Percentiles rank a stretch among this genome's conserved stretches.
Evolutionary conservation across 2,888 invertebrate genomes (phyloP).

Genomic region (Athrips mouffetella): DNA sequence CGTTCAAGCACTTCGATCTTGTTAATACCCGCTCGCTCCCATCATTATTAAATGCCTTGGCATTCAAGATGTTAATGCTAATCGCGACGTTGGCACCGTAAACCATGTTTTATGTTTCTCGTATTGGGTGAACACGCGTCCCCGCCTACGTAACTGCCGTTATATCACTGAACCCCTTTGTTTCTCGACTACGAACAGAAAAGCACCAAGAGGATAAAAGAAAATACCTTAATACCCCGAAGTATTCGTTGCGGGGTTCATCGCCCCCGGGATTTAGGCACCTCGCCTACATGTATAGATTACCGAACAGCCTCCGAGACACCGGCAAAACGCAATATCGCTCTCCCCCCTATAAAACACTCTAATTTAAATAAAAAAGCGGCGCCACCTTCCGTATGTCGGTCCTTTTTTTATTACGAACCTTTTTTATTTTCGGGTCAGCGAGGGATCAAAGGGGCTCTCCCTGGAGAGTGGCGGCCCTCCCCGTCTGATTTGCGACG

Average conservation of each 20-base stretch:
- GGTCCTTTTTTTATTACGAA: constrained; percentile 76
- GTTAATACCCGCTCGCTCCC: constrained; percentile 39
- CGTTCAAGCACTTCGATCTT: constrained; percentile 35
- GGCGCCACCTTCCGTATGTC: constrained; percentile 78
- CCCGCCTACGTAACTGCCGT: constrained; percentile 28
- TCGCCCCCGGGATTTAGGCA: constrained; percentile 49
- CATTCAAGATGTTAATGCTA: constrained; percentile 19
- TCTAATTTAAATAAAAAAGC: constrained; percentile 79
- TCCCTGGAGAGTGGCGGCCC: constrained; percentile 55
- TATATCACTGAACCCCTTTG: constrained; percentile 31
- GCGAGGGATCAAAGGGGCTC: constrained; percentile 76
- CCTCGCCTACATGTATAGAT: constrained; percentile 53
- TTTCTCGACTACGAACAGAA: constrained; percentile 37
- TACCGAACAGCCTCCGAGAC: constrained; percentile 63
- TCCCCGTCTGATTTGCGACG: constrained; percentile 71
- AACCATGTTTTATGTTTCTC: constrained; percentile 24
- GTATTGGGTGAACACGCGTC: constrained; percentile 21
- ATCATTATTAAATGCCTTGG: constrained; percentile 24
- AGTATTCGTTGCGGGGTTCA: constrained; percentile 56
- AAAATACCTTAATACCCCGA: constrained; percentile 48
- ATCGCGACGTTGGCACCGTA: constrained; percentile 14
- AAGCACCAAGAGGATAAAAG: constrained; percentile 42
- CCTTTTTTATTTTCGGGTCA: constrained; percentile 79
- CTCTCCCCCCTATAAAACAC: constrained; percentile 76
- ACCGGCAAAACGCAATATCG: constrained; percentile 76